Conservation (phyloP, 2,888 invertebrate species). For the Chrysomela aeneicollis region DNA sequence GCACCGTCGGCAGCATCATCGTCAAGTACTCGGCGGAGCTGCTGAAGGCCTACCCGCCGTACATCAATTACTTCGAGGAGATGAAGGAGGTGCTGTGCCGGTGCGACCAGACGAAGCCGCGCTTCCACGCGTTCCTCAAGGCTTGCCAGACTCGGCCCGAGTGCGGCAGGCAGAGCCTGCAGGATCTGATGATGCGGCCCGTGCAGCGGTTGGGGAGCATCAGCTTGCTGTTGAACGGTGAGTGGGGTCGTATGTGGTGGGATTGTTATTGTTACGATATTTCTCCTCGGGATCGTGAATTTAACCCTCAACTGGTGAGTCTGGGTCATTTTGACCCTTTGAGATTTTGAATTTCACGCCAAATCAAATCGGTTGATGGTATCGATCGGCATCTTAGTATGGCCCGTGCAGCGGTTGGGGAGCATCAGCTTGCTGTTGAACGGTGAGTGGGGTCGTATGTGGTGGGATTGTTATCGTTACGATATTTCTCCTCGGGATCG, state of each 20-base stretch:
- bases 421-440: no score
- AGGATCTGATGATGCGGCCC: constrained; percentile 95
- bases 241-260: constrained; percentile 51
- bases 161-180: constrained; percentile 94
- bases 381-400: no score
- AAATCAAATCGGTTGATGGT: no score
- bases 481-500: no score
- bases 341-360: no score
- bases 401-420: no score
- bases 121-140: constrained; percentile 98
- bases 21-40: constrained; percentile 84
- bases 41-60: constrained; percentile 95
- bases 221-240: constrained; percentile 91
- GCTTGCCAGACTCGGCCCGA: constrained; percentile 93
- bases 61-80: constrained; percentile 97
- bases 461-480: no score
- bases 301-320: no score
- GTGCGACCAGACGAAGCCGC: constrained; percentile 91
- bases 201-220: constrained; percentile 98
- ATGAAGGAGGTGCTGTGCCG: constrained; percentile 91
- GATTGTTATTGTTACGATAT: no score
- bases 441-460: no score
- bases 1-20: constrained; percentile 78
- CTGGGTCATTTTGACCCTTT: no score
- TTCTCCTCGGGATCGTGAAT: no score